Conservation (phyloP, 1,140 invertebrate genomes). For the Drosophila melanogaster region DNA sequence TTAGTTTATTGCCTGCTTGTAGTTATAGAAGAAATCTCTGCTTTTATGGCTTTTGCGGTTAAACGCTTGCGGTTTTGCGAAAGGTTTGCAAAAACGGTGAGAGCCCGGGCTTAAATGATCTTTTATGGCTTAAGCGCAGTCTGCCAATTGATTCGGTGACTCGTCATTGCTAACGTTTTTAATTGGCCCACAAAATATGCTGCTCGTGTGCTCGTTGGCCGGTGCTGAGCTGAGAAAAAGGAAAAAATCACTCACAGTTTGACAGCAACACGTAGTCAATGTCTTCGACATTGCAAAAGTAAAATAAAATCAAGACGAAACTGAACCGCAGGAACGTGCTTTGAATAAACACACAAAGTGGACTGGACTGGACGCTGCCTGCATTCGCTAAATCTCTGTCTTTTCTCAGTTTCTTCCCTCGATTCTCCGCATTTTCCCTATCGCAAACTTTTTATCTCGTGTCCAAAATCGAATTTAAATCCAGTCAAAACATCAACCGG, state of each 20-base stretch:
- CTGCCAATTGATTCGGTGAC: constrained; percentile 67
- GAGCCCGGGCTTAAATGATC: constrained; percentile 68
- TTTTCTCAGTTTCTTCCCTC: constrained; percentile 14
- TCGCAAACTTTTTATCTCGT: constrained; percentile 63
- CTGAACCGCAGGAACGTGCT: constrained; percentile 70
- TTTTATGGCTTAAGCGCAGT: constrained; percentile 59
- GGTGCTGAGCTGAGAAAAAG: constrained; percentile 13
- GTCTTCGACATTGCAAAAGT: constrained; percentile 33
- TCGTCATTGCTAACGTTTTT: constrained; percentile 58
- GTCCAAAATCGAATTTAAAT: constrained; percentile 79
- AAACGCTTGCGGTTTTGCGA: constrained; percentile 47
- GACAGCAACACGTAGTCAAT: constrained; percentile 74
- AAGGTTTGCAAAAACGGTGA: constrained; percentile 56
- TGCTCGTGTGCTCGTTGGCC: constrained; percentile 62
- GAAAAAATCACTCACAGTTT: constrained; percentile 50
- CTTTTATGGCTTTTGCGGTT: constrained; percentile 75
- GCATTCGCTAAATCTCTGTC: constrained; percentile 39
- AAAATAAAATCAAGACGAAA: constrained; percentile 27
- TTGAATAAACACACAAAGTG: constrained; percentile 62
- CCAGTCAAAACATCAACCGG: constrained; percentile 62
- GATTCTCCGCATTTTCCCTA: constrained; percentile 32
- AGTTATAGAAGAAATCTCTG: constrained; percentile 57
- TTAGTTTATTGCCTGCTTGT: background rate
- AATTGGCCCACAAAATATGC: constrained; percentile 77
- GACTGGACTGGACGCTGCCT: constrained; percentile 17